phyloP scores from a whole-genome alignment of 2,888 invertebrate species.

The Acanthopleura granulata region DNA sequence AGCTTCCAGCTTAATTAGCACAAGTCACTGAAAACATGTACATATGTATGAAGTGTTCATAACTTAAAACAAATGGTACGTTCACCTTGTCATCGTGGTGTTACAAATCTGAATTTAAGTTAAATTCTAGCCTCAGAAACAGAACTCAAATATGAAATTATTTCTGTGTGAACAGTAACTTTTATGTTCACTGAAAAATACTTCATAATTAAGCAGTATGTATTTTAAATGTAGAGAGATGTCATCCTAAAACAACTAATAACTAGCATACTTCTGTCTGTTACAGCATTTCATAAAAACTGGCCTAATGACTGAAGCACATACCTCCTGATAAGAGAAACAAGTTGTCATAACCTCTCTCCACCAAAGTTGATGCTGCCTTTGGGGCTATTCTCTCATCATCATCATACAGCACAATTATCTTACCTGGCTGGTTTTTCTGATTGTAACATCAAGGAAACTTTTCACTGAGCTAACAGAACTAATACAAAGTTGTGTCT shows the following conservation, averaged over 20 bases:
- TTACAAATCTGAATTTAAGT: too few species aligned
- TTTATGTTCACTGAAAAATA: too few species aligned
- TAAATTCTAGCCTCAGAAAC: too few species aligned
- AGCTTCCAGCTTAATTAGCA: too few species aligned
- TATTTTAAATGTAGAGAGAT: background rate
- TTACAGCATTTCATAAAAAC: conserved; percentile 4
- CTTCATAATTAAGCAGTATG: too few species aligned
- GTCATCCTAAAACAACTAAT: background rate
- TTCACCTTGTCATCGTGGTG: too few species aligned
- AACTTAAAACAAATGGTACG: too few species aligned
- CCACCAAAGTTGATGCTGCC: conserved; percentile 69
- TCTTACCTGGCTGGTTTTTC: conserved; percentile 70
- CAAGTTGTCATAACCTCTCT: conserved; percentile 72
- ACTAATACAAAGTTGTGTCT: background rate
- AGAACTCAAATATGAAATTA: too few species aligned
- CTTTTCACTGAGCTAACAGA: background rate
- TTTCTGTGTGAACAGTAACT: too few species aligned
- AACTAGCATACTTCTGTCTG: too few species aligned
- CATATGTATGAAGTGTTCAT: too few species aligned
- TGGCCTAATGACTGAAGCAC: background rate
- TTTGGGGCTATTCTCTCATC: conserved; percentile 69
- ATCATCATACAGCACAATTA: conserved; percentile 72
- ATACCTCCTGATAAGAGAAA: conserved; percentile 72
- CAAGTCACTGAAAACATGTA: too few species aligned
- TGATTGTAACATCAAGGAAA: conserved; percentile 28